Conservation (phyloP, 2,113 vertebrate genomes). For the Lucifuga dentata region DNA sequence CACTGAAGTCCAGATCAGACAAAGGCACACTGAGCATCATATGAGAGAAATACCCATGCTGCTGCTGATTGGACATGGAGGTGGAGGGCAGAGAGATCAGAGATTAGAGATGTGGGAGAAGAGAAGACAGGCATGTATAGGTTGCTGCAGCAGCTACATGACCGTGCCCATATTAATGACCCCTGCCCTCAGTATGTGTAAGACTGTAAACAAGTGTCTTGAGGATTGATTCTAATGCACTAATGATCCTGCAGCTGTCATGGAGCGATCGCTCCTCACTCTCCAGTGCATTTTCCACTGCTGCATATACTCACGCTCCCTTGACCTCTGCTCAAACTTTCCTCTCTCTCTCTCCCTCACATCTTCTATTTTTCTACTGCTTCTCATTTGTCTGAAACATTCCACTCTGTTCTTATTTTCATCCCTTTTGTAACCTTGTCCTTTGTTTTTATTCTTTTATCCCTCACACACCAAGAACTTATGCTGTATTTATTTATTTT, state of each 20-base stretch:
- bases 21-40: conserved; percentile 30
- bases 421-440: conserved; percentile 35
- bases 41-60: conserved; percentile 50
- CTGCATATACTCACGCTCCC: conserved; percentile 51
- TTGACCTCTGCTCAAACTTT: conserved; percentile 62
- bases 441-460: neutral
- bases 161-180: conserved; percentile 23
- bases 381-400: conserved; percentile 65
- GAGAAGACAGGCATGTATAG: neutral
- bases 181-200: conserved; percentile 18
- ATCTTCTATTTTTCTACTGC: conserved; percentile 36
- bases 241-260: conserved; percentile 81
- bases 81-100: conserved; percentile 26
- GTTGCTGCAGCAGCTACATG: conserved; percentile 55
- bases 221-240: conserved; percentile 75
- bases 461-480: neutral
- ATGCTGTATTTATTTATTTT: neutral
- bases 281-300: conserved; percentile 41
- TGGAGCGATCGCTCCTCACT: conserved; percentile 65
- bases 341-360: conserved; percentile 26
- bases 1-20: conserved; percentile 42
- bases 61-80: conserved; percentile 24
- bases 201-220: conserved; percentile 64
- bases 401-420: conserved; percentile 5
- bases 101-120: conserved; percentile 39